Base-by-base conservation (phyloP, 2,797 vertebrate species). In the Pantherophis vulpinus region DNA sequence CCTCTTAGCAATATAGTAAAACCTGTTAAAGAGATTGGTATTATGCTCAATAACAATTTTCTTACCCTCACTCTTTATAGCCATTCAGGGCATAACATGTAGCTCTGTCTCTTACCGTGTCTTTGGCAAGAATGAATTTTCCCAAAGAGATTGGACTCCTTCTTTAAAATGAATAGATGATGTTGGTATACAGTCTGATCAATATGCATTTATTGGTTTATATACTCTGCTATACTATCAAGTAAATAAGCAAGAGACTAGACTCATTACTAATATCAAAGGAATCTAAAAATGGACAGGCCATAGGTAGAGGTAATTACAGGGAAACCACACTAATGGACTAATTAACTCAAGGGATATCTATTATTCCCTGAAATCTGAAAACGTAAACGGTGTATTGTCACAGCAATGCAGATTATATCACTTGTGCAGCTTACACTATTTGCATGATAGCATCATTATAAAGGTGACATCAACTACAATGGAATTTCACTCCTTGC, bases 131-230 rank as follows among this genome's bases (percentile, higher is more conserved):
- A 86, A 63, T 55, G 23, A 55, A 90, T 89, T 55, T 90, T 29
- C 74, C 42, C 37, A 23, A 86, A 90, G 56, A 63, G 60, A 86
- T 27, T 86, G 74, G 89, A 27, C 59, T 93, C 32, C 59, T 51
- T 11, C 51, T 58, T 93, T 90, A 86, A 93, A 83, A 56, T 90
- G 88, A 93, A 87, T 90, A 66, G 55, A 86, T 83, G 70, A 47
- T 86, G 89, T 66, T 86, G 56, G 92, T 86, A 79, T 42, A 29
- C 14, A 42, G n/a, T 90, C 92, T 56, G n/a, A 93, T 93, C 92
- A 93, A 66, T 93, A 90, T 63, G 59, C 92, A 56, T 90, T 83
- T 86, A 93, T 87, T 90, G 79, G 25, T 93, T 93, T 90, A 90
- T 90, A 86, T 90, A 90, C 92, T 93, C n/a, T 63, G 25, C 59